A percentile compares a stretch with the other conserved stretches of the same genome.
phyloP scores from a whole-genome alignment of 1,140 invertebrate genomes.

The Liolophura sinensis region DNA sequence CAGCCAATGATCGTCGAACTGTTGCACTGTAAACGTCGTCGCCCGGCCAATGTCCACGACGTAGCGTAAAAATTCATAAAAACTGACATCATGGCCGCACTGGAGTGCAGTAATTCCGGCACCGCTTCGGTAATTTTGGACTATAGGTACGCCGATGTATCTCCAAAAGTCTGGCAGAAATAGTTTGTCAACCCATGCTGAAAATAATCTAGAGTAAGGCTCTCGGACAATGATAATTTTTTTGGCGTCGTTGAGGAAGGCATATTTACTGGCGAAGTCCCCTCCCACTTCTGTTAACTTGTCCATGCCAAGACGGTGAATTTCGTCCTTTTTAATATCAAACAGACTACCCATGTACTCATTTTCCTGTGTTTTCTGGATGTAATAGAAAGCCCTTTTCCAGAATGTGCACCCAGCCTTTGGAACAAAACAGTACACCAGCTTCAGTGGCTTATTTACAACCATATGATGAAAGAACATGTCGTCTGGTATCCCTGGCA shows the following conservation, averaged over 20 bases:
- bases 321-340: no score
- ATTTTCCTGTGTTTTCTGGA: no score
- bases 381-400: slow-evolving; percentile 10
- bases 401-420: slow-evolving; percentile 22
- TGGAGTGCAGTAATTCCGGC: slow-evolving; percentile 1
- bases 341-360: no score
- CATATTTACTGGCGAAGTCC: no score
- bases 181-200: slow-evolving; percentile 30
- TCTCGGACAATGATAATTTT: slow-evolving; percentile 26
- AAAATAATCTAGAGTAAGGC: slow-evolving; percentile 29
- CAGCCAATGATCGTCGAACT: no score
- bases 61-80: slow-evolving; percentile 26
- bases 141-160: slow-evolving; percentile 9
- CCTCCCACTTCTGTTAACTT: no score
- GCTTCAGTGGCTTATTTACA: slow-evolving; percentile 1
- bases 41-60: not conserved
- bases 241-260: not conserved
- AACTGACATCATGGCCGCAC: slow-evolving; percentile 30
- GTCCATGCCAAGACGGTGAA: no score
- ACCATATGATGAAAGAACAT: no score
- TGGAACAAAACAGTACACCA: slow-evolving; percentile 14
- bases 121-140: not conserved
- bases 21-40: no score
- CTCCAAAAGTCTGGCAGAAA: slow-evolving; percentile 24
- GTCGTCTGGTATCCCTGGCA: no score